Conservation (phyloP, 2,888 invertebrate genomes). For the Caenorhabditis sinica region DNA sequence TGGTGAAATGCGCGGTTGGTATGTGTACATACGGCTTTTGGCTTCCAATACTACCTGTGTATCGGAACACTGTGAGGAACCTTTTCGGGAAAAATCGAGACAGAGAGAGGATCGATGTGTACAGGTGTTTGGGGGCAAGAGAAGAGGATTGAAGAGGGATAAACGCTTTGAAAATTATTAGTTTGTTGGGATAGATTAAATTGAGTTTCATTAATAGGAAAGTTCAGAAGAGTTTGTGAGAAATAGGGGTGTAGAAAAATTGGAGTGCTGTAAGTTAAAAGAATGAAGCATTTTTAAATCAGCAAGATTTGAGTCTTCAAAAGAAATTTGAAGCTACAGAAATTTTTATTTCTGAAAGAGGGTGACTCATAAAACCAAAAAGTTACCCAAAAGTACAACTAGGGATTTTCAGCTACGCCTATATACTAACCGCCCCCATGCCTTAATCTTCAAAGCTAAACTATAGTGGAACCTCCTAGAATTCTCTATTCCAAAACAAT, state of each 20-base stretch:
- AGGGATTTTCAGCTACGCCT: too few relatives aligned
- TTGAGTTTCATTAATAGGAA: constrained; percentile 22
- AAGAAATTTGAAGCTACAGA: too few relatives aligned
- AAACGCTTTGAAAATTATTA: constrained; percentile 40
- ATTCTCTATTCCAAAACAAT: constrained; percentile 23
- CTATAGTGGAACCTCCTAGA: constrained; percentile 37
- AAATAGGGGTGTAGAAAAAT: too few relatives aligned
- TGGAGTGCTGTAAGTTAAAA: too few relatives aligned
- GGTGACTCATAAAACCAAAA: too few relatives aligned
- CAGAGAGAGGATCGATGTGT: constrained; percentile 25
- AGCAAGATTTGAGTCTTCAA: too few relatives aligned
- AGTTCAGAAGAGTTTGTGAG: too few relatives aligned
- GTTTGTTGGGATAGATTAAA: constrained; percentile 27
- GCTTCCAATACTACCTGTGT: constrained; percentile 32
- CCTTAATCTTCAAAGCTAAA: neutral
- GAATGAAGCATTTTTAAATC: too few relatives aligned
- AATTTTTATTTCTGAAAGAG: too few relatives aligned
- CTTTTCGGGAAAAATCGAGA: constrained; percentile 3
- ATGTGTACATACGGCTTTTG: constrained; percentile 60
- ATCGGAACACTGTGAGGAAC: constrained; percentile 19
- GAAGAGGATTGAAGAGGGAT: constrained; percentile 22
- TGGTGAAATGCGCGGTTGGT: constrained; percentile 43
- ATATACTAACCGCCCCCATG: too few relatives aligned
- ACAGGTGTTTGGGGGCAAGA: constrained; percentile 10
- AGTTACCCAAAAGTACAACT: too few relatives aligned